phyloP scores from a whole-genome alignment of 2,113 vertebrate species.

The Onychorhynchus coronatus region DNA sequence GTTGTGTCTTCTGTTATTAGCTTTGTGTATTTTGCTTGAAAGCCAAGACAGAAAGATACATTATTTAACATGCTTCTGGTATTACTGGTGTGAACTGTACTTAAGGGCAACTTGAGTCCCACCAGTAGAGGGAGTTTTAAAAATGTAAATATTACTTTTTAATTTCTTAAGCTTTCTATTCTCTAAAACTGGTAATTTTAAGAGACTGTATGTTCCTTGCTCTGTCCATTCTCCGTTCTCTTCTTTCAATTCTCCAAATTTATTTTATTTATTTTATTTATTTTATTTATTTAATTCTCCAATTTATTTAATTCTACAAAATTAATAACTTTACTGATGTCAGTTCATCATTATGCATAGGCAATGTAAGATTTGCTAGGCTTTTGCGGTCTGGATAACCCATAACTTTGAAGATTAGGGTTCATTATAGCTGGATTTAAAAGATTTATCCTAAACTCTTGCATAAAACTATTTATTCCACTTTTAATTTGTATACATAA shows the following conservation, averaged over 20 bases:
- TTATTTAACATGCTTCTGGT: not conserved
- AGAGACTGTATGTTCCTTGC: accelerated
- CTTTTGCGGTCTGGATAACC: not conserved
- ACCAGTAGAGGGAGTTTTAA: not conserved
- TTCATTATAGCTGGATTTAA: not conserved
- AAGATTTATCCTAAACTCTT: not conserved
- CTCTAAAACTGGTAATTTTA: accelerated
- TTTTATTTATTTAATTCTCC: too few relatives aligned
- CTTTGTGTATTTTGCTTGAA: not conserved
- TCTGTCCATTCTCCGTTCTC: not conserved
- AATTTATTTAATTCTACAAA: too few relatives aligned
- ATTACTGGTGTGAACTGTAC: not conserved
- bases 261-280: too few relatives aligned
- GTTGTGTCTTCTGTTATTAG: not conserved
- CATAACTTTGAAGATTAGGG: not conserved
- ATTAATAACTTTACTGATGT: not conserved
- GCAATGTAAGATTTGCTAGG: not conserved
- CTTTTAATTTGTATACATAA: not conserved
- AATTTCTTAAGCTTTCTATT: not conserved
- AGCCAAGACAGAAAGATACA: not conserved
- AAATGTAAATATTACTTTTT: not conserved
- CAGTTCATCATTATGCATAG: not conserved
- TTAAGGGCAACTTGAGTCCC: not conserved
- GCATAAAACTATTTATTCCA: not conserved
- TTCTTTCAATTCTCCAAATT: too few relatives aligned